phyloP scores from a whole-genome alignment of 2,888 invertebrate species.

The Drosophila parthenogenetica region DNA sequence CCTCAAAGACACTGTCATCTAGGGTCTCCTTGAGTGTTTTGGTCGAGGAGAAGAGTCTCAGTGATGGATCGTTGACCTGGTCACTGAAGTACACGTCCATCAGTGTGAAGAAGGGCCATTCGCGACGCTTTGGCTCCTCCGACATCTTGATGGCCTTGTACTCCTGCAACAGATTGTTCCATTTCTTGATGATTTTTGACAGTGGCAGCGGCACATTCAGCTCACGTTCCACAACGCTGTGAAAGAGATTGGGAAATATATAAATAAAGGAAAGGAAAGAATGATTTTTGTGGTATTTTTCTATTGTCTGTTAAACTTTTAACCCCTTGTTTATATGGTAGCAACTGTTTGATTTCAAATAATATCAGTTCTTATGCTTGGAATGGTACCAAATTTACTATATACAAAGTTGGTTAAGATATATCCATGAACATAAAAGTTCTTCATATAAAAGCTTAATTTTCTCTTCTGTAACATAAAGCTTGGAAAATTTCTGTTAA shows the following conservation, averaged over 20 bases:
- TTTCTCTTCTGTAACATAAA: background rate
- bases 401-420: too few relatives aligned
- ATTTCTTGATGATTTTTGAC: conserved; percentile 85
- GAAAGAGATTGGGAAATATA: background rate
- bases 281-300: too few relatives aligned
- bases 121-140: conserved; percentile 85
- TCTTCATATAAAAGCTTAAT: too few relatives aligned
- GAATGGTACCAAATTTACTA: too few relatives aligned
- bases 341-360: too few relatives aligned
- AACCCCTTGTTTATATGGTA: too few relatives aligned
- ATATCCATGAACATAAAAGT: too few relatives aligned
- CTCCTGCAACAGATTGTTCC: conserved; percentile 85
- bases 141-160: conserved; percentile 86
- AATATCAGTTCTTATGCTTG: too few relatives aligned
- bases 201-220: conserved; percentile 85
- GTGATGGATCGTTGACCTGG: conserved; percentile 85
- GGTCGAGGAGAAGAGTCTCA: conserved; percentile 85
- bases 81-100: conserved; percentile 86
- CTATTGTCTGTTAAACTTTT: too few relatives aligned
- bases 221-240: conserved; percentile 85
- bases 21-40: conserved; percentile 85
- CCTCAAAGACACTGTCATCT: conserved; percentile 85
- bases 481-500: background rate
- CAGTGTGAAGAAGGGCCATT: conserved; percentile 85
- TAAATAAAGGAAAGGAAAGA: too few relatives aligned